Evolutionary conservation across 92 coral and sea anemone species (phyloP).

Genomic region (Porites lobata): DNA sequence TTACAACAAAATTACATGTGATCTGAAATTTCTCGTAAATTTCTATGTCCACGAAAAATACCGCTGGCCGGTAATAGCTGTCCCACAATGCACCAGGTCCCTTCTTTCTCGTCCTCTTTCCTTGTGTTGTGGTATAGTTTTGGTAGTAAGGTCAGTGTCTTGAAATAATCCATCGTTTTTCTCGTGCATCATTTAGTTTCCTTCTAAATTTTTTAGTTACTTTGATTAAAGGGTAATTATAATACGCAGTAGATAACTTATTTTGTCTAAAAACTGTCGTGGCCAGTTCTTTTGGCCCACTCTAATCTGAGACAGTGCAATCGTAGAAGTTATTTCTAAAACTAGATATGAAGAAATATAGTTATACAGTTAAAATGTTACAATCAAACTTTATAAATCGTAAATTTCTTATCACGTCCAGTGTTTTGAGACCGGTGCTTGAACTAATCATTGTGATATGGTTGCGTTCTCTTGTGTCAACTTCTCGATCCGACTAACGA

Average conservation of each 20-base stretch:
- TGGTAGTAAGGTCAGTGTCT: slow-evolving; percentile 78
- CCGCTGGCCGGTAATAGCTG: slow-evolving; percentile 41
- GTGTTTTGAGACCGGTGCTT: too few relatives aligned
- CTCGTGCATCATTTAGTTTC: slow-evolving; percentile 59
- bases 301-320: background rate
- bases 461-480: too few relatives aligned
- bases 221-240: background rate
- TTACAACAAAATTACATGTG: slow-evolving; percentile 19
- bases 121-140: slow-evolving; percentile 79
- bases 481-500: too few relatives aligned
- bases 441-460: too few relatives aligned
- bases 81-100: slow-evolving; percentile 78
- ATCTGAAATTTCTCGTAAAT: too few relatives aligned
- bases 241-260: background rate
- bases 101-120: slow-evolving; percentile 82
- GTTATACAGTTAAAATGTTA: too few relatives aligned
- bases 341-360: too few relatives aligned
- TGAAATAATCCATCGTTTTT: slow-evolving; percentile 54
- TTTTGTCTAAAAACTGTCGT: background rate
- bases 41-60: slow-evolving; percentile 7
- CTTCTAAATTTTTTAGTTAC: background rate
- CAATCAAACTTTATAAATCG: too few relatives aligned
- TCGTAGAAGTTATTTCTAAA: background rate
- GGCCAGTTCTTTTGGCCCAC: background rate
- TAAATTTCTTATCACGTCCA: too few relatives aligned